phyloP scores from a whole-genome alignment of 2,797 vertebrate species.

The Chelon labrosus region DNA sequence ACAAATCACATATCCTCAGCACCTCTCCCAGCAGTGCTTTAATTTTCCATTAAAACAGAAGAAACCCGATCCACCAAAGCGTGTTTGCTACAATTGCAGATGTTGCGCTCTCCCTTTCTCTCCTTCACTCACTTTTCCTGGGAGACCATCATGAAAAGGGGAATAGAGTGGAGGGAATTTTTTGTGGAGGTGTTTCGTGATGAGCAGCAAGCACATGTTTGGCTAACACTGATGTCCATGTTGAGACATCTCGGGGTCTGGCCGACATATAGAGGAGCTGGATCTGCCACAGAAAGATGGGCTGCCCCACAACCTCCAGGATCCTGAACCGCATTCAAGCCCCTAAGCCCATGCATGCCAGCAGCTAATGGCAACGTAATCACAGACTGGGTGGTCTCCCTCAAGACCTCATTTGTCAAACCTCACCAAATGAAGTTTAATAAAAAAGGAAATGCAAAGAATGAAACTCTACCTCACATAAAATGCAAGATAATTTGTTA shows the following conservation, averaged over 20 bases:
- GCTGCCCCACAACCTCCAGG: conserved; percentile 42
- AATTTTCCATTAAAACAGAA: conserved; percentile 81
- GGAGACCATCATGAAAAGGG: conserved; percentile 53
- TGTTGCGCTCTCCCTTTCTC: conserved; percentile 61
- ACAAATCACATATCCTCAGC: conserved; percentile 71
- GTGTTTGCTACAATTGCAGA: conserved; percentile 81
- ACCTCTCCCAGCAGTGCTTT: conserved; percentile 72
- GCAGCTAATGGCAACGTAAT: conserved; percentile 66
- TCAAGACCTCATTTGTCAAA: conserved; percentile 51
- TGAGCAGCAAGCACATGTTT: conserved; percentile 59
- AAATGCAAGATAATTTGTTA: conserved; percentile 9
- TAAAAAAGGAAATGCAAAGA: conserved; percentile 24
- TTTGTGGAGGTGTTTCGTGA: conserved; percentile 56
- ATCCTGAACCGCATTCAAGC: conserved; percentile 45
- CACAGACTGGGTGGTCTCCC: conserved; percentile 70
- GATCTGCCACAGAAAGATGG: conserved; percentile 43
- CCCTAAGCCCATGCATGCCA: conserved; percentile 41
- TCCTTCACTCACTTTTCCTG: conserved; percentile 55
- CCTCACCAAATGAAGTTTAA: conserved; percentile 28
- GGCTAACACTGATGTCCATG: conserved; percentile 48
- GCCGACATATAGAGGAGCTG: conserved; percentile 24
- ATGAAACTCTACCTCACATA: conserved; percentile 21
- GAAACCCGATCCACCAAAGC: conserved; percentile 77
- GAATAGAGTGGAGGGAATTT: conserved; percentile 47
- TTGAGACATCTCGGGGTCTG: conserved; percentile 46